phyloP scores from a whole-genome alignment of 2,113 vertebrate genomes.

The Columbina picui region DNA sequence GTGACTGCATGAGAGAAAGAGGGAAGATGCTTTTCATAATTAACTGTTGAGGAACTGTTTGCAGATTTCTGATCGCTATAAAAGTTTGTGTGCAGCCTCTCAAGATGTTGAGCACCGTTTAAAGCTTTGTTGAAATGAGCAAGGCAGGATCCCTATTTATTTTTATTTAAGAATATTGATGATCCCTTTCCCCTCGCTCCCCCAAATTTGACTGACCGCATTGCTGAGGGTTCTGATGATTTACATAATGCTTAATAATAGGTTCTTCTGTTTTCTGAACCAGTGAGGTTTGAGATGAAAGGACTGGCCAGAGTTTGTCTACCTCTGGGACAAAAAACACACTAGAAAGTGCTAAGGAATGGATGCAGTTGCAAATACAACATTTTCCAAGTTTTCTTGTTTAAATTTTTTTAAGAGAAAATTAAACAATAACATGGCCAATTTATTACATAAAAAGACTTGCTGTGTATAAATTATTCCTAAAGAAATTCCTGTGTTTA shows the following conservation, averaged over 20 bases:
- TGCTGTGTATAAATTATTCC: constrained; percentile 89
- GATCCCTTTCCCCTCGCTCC: neutral
- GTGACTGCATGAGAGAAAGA: neutral
- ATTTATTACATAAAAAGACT: constrained; percentile 86
- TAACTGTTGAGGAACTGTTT: neutral
- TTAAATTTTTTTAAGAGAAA: constrained; percentile 75
- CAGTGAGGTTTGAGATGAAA: constrained; percentile 78
- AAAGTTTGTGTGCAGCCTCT: neutral
- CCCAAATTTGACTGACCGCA: neutral
- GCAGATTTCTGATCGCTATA: neutral
- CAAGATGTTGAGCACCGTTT: neutral
- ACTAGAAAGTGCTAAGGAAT: constrained; percentile 76
- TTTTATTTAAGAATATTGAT: constrained; percentile 64
- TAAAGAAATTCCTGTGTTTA: constrained; percentile 85
- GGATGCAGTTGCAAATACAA: constrained; percentile 79
- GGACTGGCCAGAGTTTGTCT: constrained; percentile 80
- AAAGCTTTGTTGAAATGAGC: constrained; percentile 36
- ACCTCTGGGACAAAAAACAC: constrained; percentile 79
- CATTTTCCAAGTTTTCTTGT: constrained; percentile 82
- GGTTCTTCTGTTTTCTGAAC: constrained; percentile 77
- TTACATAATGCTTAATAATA: neutral
- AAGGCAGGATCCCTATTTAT: constrained; percentile 63
- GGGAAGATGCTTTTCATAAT: neutral
- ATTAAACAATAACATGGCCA: constrained; percentile 81
- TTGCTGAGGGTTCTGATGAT: neutral